Evolutionary conservation across 2,797 vertebrate genomes (phyloP).

Genomic region (Neosilurus hyrtlii): DNA sequence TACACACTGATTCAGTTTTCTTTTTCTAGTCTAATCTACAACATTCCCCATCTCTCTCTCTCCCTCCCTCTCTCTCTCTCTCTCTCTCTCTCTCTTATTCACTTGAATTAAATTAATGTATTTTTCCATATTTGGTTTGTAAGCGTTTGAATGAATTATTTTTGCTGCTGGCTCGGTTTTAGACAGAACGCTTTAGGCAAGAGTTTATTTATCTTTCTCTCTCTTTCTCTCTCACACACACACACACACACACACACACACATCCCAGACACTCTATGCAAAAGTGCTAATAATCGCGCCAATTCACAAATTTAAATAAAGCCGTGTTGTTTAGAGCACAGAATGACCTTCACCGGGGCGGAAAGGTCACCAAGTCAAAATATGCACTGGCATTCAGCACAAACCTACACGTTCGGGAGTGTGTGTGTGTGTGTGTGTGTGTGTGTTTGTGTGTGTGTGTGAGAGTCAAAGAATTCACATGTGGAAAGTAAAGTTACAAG

Average conservation of each 20-base stretch:
- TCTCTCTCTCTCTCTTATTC: not conserved
- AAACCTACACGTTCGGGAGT: conserved; percentile 48
- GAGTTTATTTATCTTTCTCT: not conserved
- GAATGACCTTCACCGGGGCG: conserved; percentile 48
- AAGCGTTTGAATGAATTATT: conserved; percentile 8
- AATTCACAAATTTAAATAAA: conserved; percentile 55
- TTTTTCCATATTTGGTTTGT: not conserved
- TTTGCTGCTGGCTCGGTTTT: not conserved
- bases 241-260: conserved; percentile 1
- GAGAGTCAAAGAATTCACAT: not conserved
- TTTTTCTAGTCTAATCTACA: not conserved
- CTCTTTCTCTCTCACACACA: not conserved
- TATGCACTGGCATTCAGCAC: conserved; percentile 66
- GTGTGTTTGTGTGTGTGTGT: not conserved
- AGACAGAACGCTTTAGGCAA: not conserved
- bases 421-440: conserved; percentile 13
- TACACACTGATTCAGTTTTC: not conserved
- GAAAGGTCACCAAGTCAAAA: conserved; percentile 70
- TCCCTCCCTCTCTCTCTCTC: no score
- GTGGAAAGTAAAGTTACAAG: conserved; percentile 6
- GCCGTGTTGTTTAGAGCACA: conserved; percentile 60
- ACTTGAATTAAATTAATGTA: not conserved
- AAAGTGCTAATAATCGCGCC: conserved; percentile 7
- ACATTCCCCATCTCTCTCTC: not conserved
- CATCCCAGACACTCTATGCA: not conserved